Percentiles rank a stretch among this genome's conserved stretches.
These are phyloP conservation scores for Lepilemur septentrionalis DNA, from an alignment of 2,797 vertebrate species.

Conservation along the genomic window DNA sequence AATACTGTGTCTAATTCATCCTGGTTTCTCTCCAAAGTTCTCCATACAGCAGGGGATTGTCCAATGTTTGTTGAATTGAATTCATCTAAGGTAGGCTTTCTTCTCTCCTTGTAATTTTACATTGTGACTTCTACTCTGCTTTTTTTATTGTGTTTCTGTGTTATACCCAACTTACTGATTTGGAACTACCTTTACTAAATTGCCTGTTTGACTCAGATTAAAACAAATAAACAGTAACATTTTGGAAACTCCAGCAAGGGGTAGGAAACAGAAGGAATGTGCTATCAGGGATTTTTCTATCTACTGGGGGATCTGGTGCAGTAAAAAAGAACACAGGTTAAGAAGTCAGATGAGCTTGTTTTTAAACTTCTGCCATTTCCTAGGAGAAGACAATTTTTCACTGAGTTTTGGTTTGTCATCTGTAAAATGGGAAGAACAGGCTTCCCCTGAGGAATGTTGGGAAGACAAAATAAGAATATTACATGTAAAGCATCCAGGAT, in stretches of 20 bases:
- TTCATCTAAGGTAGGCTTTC: neutral
- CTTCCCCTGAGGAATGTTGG: neutral
- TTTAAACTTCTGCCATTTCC: neutral
- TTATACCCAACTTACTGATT: neutral
- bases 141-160: neutral
- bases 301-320: neutral
- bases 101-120: neutral
- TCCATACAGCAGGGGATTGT: neutral
- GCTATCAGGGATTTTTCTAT: neutral
- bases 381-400: neutral
- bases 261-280: neutral
- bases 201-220: neutral
- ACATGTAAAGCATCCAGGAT: neutral
- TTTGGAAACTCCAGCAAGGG: neutral
- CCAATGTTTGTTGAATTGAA: neutral
- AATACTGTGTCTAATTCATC: neutral
- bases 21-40: neutral
- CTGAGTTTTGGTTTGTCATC: neutral
- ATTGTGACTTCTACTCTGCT: neutral
- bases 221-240: neutral
- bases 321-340: neutral
- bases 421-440: conserved; percentile 32
- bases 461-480: conserved; percentile 39
- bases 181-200: neutral
- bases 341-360: neutral